Evolutionary conservation across 2,797 vertebrate genomes (phyloP), one percentile per base, ranked within the genome.

Genomic region (Muraenolepis orangiensis): DNA sequence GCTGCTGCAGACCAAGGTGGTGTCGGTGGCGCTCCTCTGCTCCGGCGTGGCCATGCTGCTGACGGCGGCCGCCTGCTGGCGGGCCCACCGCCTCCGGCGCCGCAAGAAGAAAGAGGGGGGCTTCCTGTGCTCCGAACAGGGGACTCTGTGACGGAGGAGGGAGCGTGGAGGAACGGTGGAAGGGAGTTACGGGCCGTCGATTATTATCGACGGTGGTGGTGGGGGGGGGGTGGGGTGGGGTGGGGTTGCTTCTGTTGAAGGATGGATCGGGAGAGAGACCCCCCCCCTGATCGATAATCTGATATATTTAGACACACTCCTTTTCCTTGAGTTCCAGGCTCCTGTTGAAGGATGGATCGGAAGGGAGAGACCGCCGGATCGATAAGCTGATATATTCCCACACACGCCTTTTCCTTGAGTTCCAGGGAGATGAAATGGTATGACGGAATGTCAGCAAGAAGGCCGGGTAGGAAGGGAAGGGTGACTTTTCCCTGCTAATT

Each of bases 1-100:
- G 0, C 91, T 95, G 88, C 94, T 92, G 85, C 95, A 96, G 80
- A 95, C 95, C 82, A 96, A 96, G 88, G 93, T 95, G 78, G 93
- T 94, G 83, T 96, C 95, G 0, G 91, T 98, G 90, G 94, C 92
- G 0, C 90, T 95, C 76, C 84, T 98, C 66, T 87, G 87, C 1
- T 29, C 83, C 0, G 94, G 94, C 0, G 72, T 91, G 0, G 3
- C 88, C 77, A 91, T 95, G 91, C 82, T 94, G 81, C 81, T 94
- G 0, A 87, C 91, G 79, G 93, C 94, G 0, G 87, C 85, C 0
- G 81, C 89, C n/a, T 95, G 93, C 83, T 95, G 94, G 94, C 83
- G 88, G 83, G 90, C 89, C 14, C 92, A 94, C 86, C 84, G 91
- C 73, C 86, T 85, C 76, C 90, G 88, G 69, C 91, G 78, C 76